Evolutionary conservation across 1,140 invertebrate species (phyloP).

Genomic region (Drosophila baimaii): DNA sequence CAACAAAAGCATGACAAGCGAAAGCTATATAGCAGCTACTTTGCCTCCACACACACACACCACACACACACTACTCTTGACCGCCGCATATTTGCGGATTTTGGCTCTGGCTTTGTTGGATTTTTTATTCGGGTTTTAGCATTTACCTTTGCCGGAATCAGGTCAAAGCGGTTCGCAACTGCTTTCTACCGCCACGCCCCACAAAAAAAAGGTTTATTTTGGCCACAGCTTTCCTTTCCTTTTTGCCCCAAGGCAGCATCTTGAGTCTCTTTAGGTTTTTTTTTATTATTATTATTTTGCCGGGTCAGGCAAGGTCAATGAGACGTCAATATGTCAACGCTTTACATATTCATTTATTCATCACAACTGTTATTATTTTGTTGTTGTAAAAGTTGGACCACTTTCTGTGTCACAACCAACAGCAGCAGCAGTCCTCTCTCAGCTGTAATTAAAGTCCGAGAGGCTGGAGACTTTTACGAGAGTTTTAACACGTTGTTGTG

Average conservation of each 20-base stretch:
- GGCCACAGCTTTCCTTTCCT: conserved; percentile 50
- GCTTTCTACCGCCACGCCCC: conserved; percentile 75
- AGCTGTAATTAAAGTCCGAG: conserved; percentile 10
- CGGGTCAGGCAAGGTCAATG: conserved; percentile 49
- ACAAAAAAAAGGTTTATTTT: conserved; percentile 26
- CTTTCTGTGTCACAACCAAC: conserved; percentile 21
- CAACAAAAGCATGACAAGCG: conserved; percentile 54
- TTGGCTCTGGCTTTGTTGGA: conserved; percentile 54
- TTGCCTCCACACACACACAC: not conserved
- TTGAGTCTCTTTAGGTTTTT: conserved; percentile 5
- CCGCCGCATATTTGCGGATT: conserved; percentile 60
- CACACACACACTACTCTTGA: conserved; percentile 33
- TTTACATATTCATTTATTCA: conserved; percentile 33
- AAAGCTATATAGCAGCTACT: conserved; percentile 38
- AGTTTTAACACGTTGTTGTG: conserved; percentile 14
- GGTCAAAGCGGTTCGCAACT: conserved; percentile 73
- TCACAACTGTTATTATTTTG: conserved; percentile 13
- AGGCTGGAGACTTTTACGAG: conserved; percentile 1
- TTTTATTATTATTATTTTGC: conserved; percentile 1
- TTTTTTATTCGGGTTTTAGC: conserved; percentile 39
- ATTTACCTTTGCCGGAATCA: conserved; percentile 63
- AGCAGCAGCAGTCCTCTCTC: no score
- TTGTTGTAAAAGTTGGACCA: conserved; percentile 29
- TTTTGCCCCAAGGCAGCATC: conserved; percentile 26
- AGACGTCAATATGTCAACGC: conserved; percentile 31